Base-by-base conservation (phyloP, 2,113 vertebrate genomes). In the Dolichallabes microphthalmus region DNA sequence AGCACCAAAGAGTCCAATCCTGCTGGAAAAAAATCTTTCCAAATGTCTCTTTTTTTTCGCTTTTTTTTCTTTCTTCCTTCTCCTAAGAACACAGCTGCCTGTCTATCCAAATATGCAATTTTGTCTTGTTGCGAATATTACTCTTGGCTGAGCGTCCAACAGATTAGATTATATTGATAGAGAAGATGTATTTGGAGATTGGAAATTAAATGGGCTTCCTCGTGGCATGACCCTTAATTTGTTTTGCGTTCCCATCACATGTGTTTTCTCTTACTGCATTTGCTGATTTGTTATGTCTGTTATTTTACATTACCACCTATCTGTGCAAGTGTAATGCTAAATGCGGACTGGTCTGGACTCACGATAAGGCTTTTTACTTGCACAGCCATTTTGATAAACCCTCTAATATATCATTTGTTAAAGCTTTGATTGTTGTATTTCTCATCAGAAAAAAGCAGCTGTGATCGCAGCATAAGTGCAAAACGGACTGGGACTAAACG, bases 111-210 rank as follows among this genome's bases (percentile, higher is more conserved):
- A 91, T 89, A 89, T 78, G 85, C 89, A 85, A 82, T 89, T 88
- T 87, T 61, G 74, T 77, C 68, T 66, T 85, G 86, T 75, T 66
- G 87, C 17, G 85, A 75, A 87, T 88, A 87, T 91, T 87, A 86
- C 89, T 91, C 76, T 91, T 80, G 89, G 91, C 91, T 82, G 74
- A 50, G 80, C 22, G 63, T 86, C 85, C 58, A 82, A 75, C 82
- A 90, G 87, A 92, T 93, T 90, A 92, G 90, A 93, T 94, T 89
- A 89, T 90, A 92, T 86, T 91, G 92, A 93, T 92, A 90, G 83
- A 89, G 83, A 83, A 91, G 87, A 92, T 92, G 90, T 86, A 91
- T 86, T 87, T 90, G 88, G 80, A 91, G 89, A 91, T 91, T 88
- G 82, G 52, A 90, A 92, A 92, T 91, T 88, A 88, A 87, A 89